Conservation (phyloP, 2,888 invertebrate species). For the Ormyrus rosae region DNA sequence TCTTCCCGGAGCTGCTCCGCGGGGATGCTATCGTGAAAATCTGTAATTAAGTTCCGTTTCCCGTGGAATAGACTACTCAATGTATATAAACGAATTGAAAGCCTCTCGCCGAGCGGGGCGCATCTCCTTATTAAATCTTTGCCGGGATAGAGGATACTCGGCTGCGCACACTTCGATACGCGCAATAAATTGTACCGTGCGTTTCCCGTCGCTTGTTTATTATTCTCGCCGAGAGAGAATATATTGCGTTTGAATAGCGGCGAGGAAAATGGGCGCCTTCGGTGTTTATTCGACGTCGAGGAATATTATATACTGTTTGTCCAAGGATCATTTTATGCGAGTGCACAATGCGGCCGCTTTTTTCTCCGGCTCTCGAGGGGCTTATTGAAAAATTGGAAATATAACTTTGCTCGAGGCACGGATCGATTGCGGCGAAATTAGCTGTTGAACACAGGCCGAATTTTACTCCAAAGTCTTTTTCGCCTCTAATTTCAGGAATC, state of each 20-base stretch:
- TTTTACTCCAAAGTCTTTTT: too few relatives aligned
- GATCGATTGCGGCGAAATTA: too few relatives aligned
- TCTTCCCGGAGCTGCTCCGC: slow-evolving; percentile 16
- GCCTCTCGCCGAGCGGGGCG: slow-evolving; percentile 52
- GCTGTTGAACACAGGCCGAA: too few relatives aligned
- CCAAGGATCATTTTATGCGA: too few relatives aligned
- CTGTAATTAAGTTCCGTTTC: slow-evolving; percentile 66
- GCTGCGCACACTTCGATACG: too few relatives aligned
- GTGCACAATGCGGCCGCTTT: too few relatives aligned
- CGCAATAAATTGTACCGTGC: not conserved
- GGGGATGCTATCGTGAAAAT: slow-evolving; percentile 62
- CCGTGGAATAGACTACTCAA: slow-evolving; percentile 17
- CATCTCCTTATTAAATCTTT: slow-evolving; percentile 68
- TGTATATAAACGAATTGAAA: slow-evolving; percentile 47
- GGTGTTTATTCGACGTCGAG: too few relatives aligned
- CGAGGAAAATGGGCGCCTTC: slow-evolving; percentile 1
- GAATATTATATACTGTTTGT: not conserved
- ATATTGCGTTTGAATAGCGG: not conserved
- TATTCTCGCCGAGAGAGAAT: not conserved
- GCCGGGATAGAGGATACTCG: too few relatives aligned
- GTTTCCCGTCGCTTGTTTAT: not conserved
- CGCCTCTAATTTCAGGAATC: too few relatives aligned
- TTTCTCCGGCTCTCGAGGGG: too few relatives aligned
- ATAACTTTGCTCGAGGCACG: too few relatives aligned
- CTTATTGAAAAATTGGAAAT: too few relatives aligned